Conservation (phyloP, 1,140 invertebrate species). For the Caerostris extrusa region DNA sequence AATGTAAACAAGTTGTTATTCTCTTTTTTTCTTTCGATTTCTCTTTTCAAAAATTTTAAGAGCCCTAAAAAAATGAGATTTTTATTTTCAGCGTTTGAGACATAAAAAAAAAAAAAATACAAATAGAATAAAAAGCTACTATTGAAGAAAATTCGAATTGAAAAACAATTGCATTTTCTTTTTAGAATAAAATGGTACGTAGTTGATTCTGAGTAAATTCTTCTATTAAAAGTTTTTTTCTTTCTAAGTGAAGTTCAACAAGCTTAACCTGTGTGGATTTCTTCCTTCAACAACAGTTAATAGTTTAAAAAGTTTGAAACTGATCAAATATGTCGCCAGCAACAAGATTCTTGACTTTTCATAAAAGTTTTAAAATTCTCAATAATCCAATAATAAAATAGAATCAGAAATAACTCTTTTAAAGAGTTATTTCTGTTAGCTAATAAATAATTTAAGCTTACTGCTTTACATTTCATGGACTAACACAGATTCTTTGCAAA, state of each 20-base stretch:
- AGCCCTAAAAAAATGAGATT: too few species aligned
- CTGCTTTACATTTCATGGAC: too few species aligned
- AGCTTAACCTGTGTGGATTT: not conserved
- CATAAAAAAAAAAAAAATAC: not conserved
- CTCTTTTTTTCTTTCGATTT: too few species aligned
- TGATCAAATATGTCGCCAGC: slow-evolving; percentile 12
- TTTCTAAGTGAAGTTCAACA: not conserved
- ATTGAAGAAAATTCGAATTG: slow-evolving; percentile 9
- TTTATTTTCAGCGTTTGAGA: too few species aligned
- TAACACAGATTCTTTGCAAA: too few species aligned
- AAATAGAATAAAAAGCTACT: not conserved
- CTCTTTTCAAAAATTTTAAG: too few species aligned
- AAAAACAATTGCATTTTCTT: not conserved
- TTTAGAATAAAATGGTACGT: not conserved
- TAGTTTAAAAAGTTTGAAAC: slow-evolving; percentile 17
- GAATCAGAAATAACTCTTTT: too few species aligned
- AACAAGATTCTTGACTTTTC: not conserved
- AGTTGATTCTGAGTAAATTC: slow-evolving; percentile 31
- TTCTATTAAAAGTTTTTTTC: slow-evolving; percentile 22
- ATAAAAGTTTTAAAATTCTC: not conserved
- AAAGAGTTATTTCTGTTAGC: too few species aligned
- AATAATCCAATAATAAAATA: slow-evolving; percentile 22
- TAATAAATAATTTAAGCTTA: too few species aligned
- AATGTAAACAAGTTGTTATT: too few species aligned
- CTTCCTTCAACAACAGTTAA: not conserved